phyloP scores from a whole-genome alignment of 2,797 vertebrate species.

The Lutjanus argentimaculatus region DNA sequence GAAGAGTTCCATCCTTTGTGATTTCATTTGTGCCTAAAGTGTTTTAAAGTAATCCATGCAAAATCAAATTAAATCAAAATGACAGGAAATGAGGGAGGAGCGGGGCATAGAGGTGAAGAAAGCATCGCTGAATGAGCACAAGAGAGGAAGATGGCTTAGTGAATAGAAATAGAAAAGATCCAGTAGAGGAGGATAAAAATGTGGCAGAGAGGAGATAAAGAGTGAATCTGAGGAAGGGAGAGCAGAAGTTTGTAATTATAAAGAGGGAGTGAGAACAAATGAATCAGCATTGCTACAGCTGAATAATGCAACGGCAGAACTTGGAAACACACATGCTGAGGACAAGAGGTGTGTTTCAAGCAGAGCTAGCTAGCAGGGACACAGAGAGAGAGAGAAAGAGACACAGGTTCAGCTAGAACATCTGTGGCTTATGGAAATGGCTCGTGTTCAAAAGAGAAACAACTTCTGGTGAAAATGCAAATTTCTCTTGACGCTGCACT shows the following conservation, averaged over 20 bases:
- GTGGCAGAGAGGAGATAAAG: slow-evolving; percentile 54
- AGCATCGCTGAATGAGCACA: neutral
- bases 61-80: slow-evolving; percentile 46
- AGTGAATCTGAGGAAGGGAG: slow-evolving; percentile 30
- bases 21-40: slow-evolving; percentile 46
- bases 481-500: slow-evolving; percentile 49
- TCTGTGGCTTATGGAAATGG: slow-evolving; percentile 77
- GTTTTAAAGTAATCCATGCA: slow-evolving; percentile 38
- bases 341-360: slow-evolving; percentile 56
- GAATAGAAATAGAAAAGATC: slow-evolving; percentile 12
- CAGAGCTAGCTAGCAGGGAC: slow-evolving; percentile 41
- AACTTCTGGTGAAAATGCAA: slow-evolving; percentile 63
- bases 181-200: slow-evolving; percentile 16
- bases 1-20: slow-evolving; percentile 11
- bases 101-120: slow-evolving; percentile 22
- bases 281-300: slow-evolving; percentile 69
- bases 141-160: slow-evolving; percentile 26
- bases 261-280: slow-evolving; percentile 69
- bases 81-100: slow-evolving; percentile 31
- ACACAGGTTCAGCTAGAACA: slow-evolving; percentile 65
- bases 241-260: slow-evolving; percentile 77
- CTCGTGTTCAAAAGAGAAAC: slow-evolving; percentile 52
- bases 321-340: slow-evolving; percentile 33
- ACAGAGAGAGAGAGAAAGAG: slow-evolving; percentile 8
- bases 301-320: slow-evolving; percentile 71